These are phyloP conservation scores for Poliocrania exsul DNA, from an alignment of 2,797 vertebrate species.

Conservation along the genomic window DNA sequence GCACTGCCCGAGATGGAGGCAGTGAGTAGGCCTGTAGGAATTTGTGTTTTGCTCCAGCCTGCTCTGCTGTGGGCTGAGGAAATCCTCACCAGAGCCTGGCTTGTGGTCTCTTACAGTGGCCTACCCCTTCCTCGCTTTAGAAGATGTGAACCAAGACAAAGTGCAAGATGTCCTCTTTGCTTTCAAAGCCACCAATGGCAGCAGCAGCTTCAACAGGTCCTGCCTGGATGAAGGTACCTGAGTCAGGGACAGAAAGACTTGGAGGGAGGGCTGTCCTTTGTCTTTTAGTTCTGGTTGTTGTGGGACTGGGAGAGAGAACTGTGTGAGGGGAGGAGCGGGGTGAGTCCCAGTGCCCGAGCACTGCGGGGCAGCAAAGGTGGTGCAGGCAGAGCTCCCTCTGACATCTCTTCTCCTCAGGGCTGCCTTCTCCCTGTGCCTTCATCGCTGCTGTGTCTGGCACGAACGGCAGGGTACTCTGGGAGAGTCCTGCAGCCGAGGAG, in stretches of 20 bases:
- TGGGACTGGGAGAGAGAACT: not conserved
- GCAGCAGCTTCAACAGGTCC: slow-evolving; percentile 74
- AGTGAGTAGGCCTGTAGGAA: slow-evolving; percentile 36
- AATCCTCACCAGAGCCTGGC: not conserved
- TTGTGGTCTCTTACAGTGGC: slow-evolving; percentile 75
- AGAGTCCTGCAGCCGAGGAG: slow-evolving; percentile 76
- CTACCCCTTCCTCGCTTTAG: slow-evolving; percentile 83
- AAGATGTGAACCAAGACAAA: slow-evolving; percentile 83
- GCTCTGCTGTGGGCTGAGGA: not conserved
- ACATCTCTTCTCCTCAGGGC: slow-evolving; percentile 70
- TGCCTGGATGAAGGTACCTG: slow-evolving; percentile 83
- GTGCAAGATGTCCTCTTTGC: slow-evolving; percentile 89
- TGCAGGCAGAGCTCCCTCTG: not conserved
- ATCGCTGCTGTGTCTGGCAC: slow-evolving; percentile 85
- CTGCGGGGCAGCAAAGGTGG: not conserved
- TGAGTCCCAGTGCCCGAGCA: not conserved
- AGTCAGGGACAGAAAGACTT: not conserved
- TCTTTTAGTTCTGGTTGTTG: not conserved
- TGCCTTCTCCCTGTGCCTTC: slow-evolving; percentile 84
- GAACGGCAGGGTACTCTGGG: slow-evolving; percentile 84
- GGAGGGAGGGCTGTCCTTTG: not conserved
- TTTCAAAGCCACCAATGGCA: slow-evolving; percentile 73
- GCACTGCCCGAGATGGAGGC: not conserved
- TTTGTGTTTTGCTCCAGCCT: not conserved
- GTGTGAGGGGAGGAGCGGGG: not conserved